Base-by-base conservation (phyloP, 2,888 invertebrate species). In the Drosophila paucipuncta region DNA sequence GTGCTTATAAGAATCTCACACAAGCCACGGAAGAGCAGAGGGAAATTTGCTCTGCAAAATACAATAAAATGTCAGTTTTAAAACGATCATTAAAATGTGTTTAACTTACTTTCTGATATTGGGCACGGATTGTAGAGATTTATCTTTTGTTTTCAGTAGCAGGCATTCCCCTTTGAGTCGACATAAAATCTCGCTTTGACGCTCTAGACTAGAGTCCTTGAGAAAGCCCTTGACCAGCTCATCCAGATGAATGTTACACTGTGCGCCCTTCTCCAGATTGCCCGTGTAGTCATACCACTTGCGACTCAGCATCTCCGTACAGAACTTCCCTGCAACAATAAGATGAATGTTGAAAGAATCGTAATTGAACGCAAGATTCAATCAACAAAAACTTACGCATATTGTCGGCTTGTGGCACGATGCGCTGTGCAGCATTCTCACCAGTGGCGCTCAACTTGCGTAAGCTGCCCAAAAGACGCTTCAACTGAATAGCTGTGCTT, bases 261-360 rank as follows among this genome's bases (percentile, higher is more conserved):
- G 90, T 13, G 96, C 94, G 18, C 97, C 97, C 76, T 95, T 95
- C 88, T 96, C 96, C 63, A 94, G 91, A 71, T 93, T 89, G 4
- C 96, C 96, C 80, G 95, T 95, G 49, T 94, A 92, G 73, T 95
- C 95, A 82, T 95, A 95, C 97, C 97, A 97, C 75, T 95, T 95
- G 64, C 95, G 94, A 41, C 94, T 94, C 78, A 97, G 93, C 80
- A 97, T 94, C 55, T 93, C 94, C 69, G 94, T 94, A 70, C 95
- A 94, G 22, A 94, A 90, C 13, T 91, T 88, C 30, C 94, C 94
- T 93, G 22, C 7, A 47, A 50, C n/a, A 18, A 50, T 13, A 22
- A 7, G 11, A 13, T 13, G 9, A 22, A 47, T 28, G 10, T 33
- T 25, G 6, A 13, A 18, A 41, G 10, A 28, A 28, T 35, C 11